Evolutionary conservation across 2,797 vertebrate species (phyloP).

Genomic region (Schizopygopsis malacanthus): DNA sequence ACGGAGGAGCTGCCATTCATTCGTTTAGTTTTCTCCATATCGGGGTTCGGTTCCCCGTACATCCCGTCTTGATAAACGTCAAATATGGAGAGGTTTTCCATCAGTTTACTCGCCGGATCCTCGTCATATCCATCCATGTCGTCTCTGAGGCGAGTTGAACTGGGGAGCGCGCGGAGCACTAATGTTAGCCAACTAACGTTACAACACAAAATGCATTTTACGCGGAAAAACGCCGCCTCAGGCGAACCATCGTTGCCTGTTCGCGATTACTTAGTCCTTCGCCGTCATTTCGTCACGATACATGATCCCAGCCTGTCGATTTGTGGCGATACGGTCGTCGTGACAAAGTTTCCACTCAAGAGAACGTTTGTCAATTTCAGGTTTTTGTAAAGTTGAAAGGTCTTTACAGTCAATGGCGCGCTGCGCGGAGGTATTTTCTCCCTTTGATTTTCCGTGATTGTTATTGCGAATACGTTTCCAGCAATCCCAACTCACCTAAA

Average conservation of each 20-base stretch:
- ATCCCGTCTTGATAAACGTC: constrained; percentile 77
- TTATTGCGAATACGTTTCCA: constrained; percentile 42
- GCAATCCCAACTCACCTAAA: constrained; percentile 25
- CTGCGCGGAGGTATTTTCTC: constrained; percentile 92
- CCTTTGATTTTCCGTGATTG: constrained; percentile 66
- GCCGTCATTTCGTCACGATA: constrained; percentile 58
- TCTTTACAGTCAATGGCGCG: constrained; percentile 89
- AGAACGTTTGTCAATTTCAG: constrained; percentile 82
- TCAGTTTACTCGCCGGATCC: constrained; percentile 77
- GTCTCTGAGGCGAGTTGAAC: constrained; percentile 70
- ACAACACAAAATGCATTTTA: constrained; percentile 76
- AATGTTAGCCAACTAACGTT: constrained; percentile 61
- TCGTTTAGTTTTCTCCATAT: constrained; percentile 77
- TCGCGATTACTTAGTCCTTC: constrained; percentile 58
- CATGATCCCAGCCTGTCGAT: constrained; percentile 62
- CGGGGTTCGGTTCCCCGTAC: constrained; percentile 76
- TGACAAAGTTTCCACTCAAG: constrained; percentile 75
- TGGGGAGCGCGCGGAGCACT: constrained; percentile 66
- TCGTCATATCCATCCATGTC: constrained; percentile 86
- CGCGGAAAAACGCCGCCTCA: constrained; percentile 73
- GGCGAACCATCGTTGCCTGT: constrained; percentile 65
- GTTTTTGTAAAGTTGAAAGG: constrained; percentile 87
- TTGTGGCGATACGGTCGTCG: constrained; percentile 68
- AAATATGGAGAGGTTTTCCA: constrained; percentile 82
- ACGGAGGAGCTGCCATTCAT: constrained; percentile 81